phyloP scores from a whole-genome alignment of 2,113 vertebrate genomes.

The Genyomyrus donnyi region DNA sequence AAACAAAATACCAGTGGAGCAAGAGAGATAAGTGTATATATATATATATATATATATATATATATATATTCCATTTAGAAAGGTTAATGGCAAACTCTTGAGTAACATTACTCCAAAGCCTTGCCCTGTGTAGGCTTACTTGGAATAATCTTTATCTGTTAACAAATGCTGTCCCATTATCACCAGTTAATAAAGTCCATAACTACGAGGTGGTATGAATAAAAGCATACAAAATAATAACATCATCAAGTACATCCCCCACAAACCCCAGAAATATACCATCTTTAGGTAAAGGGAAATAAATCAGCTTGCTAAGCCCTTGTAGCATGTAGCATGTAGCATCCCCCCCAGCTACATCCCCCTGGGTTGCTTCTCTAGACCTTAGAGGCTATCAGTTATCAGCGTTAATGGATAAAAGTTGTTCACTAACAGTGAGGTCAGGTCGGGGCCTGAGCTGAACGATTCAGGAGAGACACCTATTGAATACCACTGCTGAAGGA shows the following conservation, averaged over 20 bases:
- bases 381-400: conserved; percentile 24
- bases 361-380: background rate
- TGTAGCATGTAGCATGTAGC: background rate
- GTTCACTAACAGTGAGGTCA: conserved; percentile 22
- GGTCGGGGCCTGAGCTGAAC: background rate
- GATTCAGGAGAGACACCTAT: conserved; percentile 9
- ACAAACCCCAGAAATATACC: background rate
- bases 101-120: background rate
- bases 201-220: background rate
- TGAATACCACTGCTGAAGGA: conserved; percentile 16
- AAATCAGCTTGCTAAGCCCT: background rate
- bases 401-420: conserved; percentile 32
- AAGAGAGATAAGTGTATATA: background rate
- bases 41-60: too few species aligned
- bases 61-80: background rate
- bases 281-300: background rate
- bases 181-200: background rate
- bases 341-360: background rate
- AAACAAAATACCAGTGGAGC: background rate
- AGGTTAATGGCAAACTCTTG: background rate
- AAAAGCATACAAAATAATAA: background rate
- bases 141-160: background rate
- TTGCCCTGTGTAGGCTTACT: background rate
- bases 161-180: background rate
- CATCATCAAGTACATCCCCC: background rate